Evolutionary conservation across 2,888 invertebrate species (phyloP).

Genomic region (Plutella xylostella): DNA sequence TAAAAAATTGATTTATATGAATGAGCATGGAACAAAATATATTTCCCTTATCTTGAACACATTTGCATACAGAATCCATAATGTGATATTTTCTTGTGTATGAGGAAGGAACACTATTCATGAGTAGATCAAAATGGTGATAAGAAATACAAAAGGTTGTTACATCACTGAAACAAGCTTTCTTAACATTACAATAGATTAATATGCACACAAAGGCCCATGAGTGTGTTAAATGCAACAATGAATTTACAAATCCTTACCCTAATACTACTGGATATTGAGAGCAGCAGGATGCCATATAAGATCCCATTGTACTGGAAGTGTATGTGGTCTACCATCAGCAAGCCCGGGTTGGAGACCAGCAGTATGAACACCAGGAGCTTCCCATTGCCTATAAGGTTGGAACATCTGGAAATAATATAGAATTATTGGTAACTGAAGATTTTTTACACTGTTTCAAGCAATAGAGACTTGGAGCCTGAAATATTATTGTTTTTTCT

Average conservation of each 20-base stretch:
- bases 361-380: slow-evolving; percentile 74
- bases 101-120: too few species aligned
- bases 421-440: not conserved
- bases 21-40: too few species aligned
- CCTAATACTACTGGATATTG: slow-evolving; percentile 78
- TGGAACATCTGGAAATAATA: slow-evolving; percentile 66
- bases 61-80: too few species aligned
- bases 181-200: not conserved
- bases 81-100: too few species aligned
- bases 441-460: too few species aligned
- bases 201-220: too few species aligned
- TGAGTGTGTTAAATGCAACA: not conserved
- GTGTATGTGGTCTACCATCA: slow-evolving; percentile 96
- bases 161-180: not conserved
- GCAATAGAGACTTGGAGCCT: too few species aligned
- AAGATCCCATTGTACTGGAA: slow-evolving; percentile 99
- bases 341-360: slow-evolving; percentile 86
- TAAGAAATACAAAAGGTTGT: not conserved
- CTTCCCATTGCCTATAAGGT: slow-evolving; percentile 63
- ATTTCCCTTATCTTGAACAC: too few species aligned
- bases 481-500: too few species aligned
- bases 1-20: too few species aligned
- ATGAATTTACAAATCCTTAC: slow-evolving; percentile 33
- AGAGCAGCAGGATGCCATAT: slow-evolving; percentile 86
- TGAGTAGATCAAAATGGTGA: too few species aligned